These are phyloP conservation scores for Mustelus asterias DNA, from an alignment of 2,113 vertebrate genomes.

Conservation along the genomic window DNA sequence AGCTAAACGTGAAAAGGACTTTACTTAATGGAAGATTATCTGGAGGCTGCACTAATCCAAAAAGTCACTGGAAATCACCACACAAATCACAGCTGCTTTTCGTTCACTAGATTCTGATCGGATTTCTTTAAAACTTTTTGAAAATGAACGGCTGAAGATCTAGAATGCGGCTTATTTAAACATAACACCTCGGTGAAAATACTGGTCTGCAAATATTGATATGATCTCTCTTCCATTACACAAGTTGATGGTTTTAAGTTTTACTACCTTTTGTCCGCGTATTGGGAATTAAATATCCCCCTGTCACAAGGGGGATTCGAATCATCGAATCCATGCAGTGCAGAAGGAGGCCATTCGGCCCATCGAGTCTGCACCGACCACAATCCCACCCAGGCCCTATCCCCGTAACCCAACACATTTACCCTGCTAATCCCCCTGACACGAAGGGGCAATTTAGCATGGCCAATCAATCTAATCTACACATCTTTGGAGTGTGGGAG, in stretches of 20 bases:
- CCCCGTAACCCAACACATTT: too few species aligned
- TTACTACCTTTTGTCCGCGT: background rate
- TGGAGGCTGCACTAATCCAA: background rate
- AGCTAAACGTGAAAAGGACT: background rate
- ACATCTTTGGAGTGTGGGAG: too few species aligned
- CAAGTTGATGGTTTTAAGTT: background rate
- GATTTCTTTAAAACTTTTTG: background rate
- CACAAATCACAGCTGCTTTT: background rate
- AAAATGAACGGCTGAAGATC: background rate
- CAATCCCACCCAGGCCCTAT: too few species aligned
- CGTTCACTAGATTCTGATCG: background rate
- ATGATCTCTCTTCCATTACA: background rate
- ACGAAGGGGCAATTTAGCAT: too few species aligned
- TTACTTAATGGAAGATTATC: background rate
- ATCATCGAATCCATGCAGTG: too few species aligned
- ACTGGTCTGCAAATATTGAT: background rate
- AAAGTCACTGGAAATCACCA: background rate
- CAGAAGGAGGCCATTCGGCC: too few species aligned
- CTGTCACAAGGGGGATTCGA: too few species aligned
- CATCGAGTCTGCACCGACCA: too few species aligned
- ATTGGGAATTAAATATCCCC: background rate
- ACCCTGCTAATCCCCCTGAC: too few species aligned
- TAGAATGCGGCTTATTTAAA: background rate
- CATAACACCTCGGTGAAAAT: background rate
- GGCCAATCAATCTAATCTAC: too few species aligned